Base-by-base conservation (phyloP, 2,113 vertebrate genomes). In the Petrocephalus zakoni region DNA sequence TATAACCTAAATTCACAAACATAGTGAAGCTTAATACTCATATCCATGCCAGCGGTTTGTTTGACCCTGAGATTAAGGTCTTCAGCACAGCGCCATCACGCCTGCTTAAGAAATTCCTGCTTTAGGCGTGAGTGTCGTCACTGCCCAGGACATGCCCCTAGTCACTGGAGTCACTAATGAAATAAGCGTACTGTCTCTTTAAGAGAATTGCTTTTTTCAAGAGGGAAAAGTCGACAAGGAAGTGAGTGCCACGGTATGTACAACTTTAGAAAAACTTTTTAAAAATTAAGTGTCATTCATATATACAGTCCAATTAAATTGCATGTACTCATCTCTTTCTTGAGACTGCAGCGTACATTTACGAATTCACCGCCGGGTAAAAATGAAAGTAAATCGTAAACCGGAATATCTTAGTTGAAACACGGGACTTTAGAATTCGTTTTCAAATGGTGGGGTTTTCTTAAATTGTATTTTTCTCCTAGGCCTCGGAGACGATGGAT, bases 321-420 rank as follows among this genome's bases (percentile, higher is more conserved):
- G 49, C 53, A n/a, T 85, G n/a, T 81, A 42, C 9, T 81, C 25
- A 7, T 56, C 15, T 89, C 87, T 86, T 49, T 83, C 47, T 85
- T 55, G n/a, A 84, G 3, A 49, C 42, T 15, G 21, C 49, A 22
- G 2, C 22, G 13, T 78, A 21, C 8, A 84, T 21, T 22, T 25
- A 83, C 4, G 7, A 84, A 47, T 51, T 51, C 47, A 49, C 22
- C 81, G 42, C 17, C 21, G 47, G 2, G 47, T 49, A 84, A 84
- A 25, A 84, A 15, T 51, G 81, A 84, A 84, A 84, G 46, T 51
- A 51, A 84, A 51, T 21, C 21, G 42, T 47, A 47, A 84, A 84
- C 42, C 22, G 42, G 81, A 84, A 51, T 25, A 25, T 51, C 81
- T 51, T 84, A 8, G 47, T 21, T 51, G 81, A 34, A 55, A 53